Evolutionary conservation across 1,140 invertebrate genomes (phyloP).

Genomic region (Halesus radiatus): DNA sequence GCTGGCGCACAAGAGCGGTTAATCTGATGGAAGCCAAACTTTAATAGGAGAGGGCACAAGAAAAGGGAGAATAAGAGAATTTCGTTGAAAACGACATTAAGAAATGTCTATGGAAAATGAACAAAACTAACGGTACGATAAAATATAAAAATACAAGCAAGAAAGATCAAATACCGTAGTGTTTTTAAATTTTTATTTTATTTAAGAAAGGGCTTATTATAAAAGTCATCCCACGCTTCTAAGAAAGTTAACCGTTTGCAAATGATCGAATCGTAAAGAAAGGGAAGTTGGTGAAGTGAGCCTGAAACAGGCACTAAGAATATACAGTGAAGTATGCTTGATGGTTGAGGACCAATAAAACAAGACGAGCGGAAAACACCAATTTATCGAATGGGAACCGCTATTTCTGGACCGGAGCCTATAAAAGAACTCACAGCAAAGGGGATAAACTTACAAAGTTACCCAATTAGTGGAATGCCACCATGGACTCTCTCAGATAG

Average conservation of each 20-base stretch:
- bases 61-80: too few relatives aligned
- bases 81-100: too few relatives aligned
- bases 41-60: too few relatives aligned
- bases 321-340: too few relatives aligned
- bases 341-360: slow-evolving; percentile 21
- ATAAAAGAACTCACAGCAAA: slow-evolving; percentile 36
- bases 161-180: too few relatives aligned
- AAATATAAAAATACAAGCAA: too few relatives aligned
- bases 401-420: not conserved
- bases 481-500: not conserved
- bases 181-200: too few relatives aligned
- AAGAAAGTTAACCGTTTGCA: not conserved
- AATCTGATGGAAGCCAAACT: too few relatives aligned
- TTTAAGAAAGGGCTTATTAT: too few relatives aligned
- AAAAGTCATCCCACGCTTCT: not conserved
- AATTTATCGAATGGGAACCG: slow-evolving; percentile 30
- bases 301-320: not conserved
- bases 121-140: too few relatives aligned
- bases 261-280: slow-evolving; percentile 6
- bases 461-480: slow-evolving; percentile 35
- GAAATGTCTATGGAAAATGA: too few relatives aligned
- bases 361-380: slow-evolving; percentile 24
- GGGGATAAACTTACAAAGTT: slow-evolving; percentile 39
- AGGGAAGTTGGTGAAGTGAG: not conserved
- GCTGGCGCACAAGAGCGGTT: too few relatives aligned